These are phyloP conservation scores for Calcarius lapponicus DNA, from an alignment of 2,797 vertebrate genomes.

Conservation along the genomic window DNA sequence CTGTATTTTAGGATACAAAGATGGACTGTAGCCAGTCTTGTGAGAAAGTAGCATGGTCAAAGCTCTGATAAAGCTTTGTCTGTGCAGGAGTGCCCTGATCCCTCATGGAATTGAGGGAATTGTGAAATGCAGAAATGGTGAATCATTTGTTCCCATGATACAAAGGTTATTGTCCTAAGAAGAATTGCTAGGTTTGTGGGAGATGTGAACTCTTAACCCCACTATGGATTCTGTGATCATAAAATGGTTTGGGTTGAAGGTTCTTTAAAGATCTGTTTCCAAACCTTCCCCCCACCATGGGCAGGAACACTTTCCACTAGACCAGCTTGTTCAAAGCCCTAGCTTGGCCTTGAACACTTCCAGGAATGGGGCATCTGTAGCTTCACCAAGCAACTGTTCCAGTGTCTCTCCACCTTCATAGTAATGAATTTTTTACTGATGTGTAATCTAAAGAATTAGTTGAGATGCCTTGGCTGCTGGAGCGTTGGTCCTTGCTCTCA, in stretches of 20 bases:
- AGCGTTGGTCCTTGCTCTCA: not conserved
- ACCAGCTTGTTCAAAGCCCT: not conserved
- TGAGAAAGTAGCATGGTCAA: not conserved
- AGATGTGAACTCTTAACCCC: not conserved
- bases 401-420: not conserved
- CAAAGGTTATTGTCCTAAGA: not conserved
- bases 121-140: not conserved
- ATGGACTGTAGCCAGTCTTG: not conserved
- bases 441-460: not conserved
- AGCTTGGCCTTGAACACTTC: not conserved
- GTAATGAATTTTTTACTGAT: not conserved
- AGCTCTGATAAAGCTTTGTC: not conserved
- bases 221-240: not conserved
- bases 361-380: not conserved
- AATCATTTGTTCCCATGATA: not conserved
- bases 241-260: not conserved
- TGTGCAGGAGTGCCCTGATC: not conserved
- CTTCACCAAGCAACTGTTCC: not conserved
- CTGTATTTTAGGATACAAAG: not conserved
- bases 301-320: not conserved
- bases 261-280: not conserved
- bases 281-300: rapidly evolving
- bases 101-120: not conserved
- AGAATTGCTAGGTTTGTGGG: not conserved
- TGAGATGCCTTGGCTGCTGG: not conserved